Evolutionary conservation across 2,888 invertebrate species (phyloP).

Genomic region (Drosophila meridionalis): DNA sequence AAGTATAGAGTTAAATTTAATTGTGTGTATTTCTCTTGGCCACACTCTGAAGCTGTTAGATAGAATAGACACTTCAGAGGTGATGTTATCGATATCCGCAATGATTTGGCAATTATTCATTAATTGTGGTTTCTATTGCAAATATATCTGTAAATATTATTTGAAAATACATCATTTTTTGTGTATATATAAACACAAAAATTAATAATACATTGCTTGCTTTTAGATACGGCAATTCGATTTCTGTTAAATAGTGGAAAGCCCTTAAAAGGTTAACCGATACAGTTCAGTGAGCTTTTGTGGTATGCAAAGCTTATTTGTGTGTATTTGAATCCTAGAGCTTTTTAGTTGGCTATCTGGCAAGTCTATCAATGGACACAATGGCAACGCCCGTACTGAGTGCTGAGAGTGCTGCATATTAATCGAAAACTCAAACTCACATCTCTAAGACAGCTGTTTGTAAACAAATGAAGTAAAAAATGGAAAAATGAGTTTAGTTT

Average conservation of each 20-base stretch:
- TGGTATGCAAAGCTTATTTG: background rate
- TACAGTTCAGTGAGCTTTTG: background rate
- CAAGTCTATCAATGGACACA: background rate
- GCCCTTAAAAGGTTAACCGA: background rate
- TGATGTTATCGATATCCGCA: constrained; percentile 1
- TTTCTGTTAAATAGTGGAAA: background rate
- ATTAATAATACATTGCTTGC: too few species aligned
- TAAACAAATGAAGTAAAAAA: background rate
- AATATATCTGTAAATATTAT: too few species aligned
- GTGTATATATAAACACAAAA: background rate
- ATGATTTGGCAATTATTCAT: background rate
- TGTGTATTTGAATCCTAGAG: background rate
- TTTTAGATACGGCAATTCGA: too few species aligned
- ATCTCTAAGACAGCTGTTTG: constrained; percentile 13
- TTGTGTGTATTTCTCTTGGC: constrained; percentile 7
- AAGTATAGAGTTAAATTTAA: constrained; percentile 7
- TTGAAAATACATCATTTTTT: background rate
- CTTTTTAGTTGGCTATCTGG: background rate
- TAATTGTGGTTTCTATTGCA: background rate
- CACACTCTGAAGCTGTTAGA: constrained; percentile 1
- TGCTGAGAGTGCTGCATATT: background rate
- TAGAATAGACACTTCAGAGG: background rate
- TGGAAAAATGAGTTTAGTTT: constrained; percentile 2
- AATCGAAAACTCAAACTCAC: background rate
- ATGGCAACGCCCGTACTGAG: background rate